These are phyloP conservation scores for Brachionus rotundiformis DNA, from an alignment of 1,140 invertebrate genomes.

Conservation along the genomic window DNA sequence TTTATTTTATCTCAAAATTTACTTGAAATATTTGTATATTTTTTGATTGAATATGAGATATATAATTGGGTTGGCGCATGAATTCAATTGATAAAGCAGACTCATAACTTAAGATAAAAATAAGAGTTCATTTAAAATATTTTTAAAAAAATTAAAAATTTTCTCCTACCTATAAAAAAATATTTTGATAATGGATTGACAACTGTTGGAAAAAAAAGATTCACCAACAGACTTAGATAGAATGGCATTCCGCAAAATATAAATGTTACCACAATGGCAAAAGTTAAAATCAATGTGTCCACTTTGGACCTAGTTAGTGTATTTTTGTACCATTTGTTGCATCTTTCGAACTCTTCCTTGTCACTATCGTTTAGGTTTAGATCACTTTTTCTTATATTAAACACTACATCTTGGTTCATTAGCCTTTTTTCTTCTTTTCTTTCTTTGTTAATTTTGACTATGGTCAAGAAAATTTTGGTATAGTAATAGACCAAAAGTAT, in stretches of 20 bases:
- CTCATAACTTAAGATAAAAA: conserved; percentile 35
- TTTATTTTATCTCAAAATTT: neutral
- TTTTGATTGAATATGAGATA: conserved; percentile 33
- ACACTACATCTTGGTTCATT: neutral
- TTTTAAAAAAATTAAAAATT: neutral
- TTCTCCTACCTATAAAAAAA: neutral
- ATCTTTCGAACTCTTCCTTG: neutral
- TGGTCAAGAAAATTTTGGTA: conserved; percentile 34
- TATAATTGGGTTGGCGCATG: conserved; percentile 47
- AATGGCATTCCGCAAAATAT: conserved; percentile 73
- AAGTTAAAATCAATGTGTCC: conserved; percentile 74
- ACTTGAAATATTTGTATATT: conserved; percentile 42
- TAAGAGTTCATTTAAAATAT: neutral
- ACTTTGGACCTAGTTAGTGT: conserved; percentile 65
- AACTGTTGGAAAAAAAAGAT: neutral
- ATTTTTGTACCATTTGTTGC: neutral
- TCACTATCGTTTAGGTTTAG: neutral
- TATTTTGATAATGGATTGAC: neutral
- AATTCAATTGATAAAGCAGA: conserved; percentile 42
- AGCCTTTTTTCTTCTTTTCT: neutral
- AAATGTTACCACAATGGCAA: conserved; percentile 73
- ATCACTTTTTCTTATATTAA: conserved; percentile 38
- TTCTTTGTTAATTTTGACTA: neutral
- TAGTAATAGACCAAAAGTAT: neutral
- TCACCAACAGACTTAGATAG: conserved; percentile 55